phyloP scores from a whole-genome alignment of 2,888 invertebrate genomes.

The Drosophila yooni region DNA sequence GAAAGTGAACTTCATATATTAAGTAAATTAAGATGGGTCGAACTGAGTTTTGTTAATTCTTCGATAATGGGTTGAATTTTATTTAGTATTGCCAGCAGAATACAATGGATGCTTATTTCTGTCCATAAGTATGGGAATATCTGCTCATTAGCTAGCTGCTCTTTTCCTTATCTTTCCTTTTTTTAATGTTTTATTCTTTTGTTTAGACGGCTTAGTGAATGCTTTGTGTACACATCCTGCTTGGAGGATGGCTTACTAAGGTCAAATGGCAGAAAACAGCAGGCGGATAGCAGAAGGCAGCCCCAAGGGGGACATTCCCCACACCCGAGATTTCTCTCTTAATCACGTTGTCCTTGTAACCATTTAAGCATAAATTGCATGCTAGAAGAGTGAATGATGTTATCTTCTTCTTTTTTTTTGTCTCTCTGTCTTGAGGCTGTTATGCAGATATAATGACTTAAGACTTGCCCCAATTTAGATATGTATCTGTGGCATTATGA shows the following conservation, averaged over 20 bases:
- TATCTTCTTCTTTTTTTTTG: conserved; percentile 12
- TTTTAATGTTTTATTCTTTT: conserved; percentile 48
- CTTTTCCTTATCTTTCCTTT: neutral
- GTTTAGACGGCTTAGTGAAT: conserved; percentile 67
- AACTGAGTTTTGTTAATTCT: neutral
- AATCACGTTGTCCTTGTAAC: conserved; percentile 75
- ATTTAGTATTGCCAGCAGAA: conserved; percentile 22
- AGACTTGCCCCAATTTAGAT: conserved; percentile 4
- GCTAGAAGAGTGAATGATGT: conserved; percentile 29
- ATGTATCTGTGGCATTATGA: neutral
- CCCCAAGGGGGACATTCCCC: conserved; percentile 9
- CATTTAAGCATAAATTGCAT: conserved; percentile 59
- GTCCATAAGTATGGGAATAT: conserved; percentile 26
- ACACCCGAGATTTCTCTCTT: conserved; percentile 41
- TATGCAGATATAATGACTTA: neutral
- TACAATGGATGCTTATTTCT: conserved; percentile 47
- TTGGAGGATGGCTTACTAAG: conserved; percentile 51
- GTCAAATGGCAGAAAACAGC: conserved; percentile 59
- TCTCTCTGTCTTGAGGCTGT: conserved; percentile 5
- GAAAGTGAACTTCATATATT: neutral
- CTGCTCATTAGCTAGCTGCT: conserved; percentile 46
- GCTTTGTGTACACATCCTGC: conserved; percentile 62
- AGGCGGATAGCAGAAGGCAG: conserved; percentile 1
- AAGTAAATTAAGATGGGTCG: neutral
- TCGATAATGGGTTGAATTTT: neutral